Base-by-base conservation (phyloP, 30 jellyfish, hydroid and myxozoan genomes). In the Cassiopea xamachana region DNA sequence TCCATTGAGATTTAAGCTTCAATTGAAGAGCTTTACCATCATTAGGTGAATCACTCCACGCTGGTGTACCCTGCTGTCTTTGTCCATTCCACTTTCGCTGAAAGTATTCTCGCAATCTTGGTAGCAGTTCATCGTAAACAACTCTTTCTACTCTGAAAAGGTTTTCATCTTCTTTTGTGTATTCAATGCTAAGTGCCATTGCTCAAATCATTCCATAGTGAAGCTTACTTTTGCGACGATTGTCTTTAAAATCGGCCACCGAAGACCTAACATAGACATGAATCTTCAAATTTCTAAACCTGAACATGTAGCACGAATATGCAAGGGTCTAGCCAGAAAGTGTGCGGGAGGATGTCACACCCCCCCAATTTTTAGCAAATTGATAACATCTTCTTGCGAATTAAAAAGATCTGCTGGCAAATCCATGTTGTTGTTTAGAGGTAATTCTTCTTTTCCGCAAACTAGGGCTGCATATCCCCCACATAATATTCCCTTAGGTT, bases 41-140 rank as follows among this genome's bases (percentile, higher is more conserved):
- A 13, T 46, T 46, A 27, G 62, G 17, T 5, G 89, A 80, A 68
- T 80, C 89, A 50, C 48, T 73, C 89, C 89, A 80, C 1, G 27
- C 84, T 75, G 45, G 64, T 46, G 2, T 64, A 55, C 64, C 64
- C 64, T 55, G 64, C 10, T 3, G 0, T 55, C 64, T 9, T 64
- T 64, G 15, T 64, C 74, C 74, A 64, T 58, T 43, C 89, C 89
- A 80, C 15, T n/a, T 80, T 13, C 1, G 46, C 60, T 55, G 58
- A 73, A 80, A 80, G 59, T 49, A 80, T 47, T n/a, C n/a, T 13
- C 79, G 75, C 39, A 80, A 60, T 7, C 60, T 47, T n/a, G 6
- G 49, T 43, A 73, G 79, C n/a, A 80, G 59, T n/a, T 19, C 79
- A 67, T 80, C 89, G 12, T n/a, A 12, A 60, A 80, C 45, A 46